A percentile compares a stretch with the other conserved stretches of the same genome.
Conservation (phyloP, 2,888 invertebrate genomes). For the Stegophylla sp. region DNA sequence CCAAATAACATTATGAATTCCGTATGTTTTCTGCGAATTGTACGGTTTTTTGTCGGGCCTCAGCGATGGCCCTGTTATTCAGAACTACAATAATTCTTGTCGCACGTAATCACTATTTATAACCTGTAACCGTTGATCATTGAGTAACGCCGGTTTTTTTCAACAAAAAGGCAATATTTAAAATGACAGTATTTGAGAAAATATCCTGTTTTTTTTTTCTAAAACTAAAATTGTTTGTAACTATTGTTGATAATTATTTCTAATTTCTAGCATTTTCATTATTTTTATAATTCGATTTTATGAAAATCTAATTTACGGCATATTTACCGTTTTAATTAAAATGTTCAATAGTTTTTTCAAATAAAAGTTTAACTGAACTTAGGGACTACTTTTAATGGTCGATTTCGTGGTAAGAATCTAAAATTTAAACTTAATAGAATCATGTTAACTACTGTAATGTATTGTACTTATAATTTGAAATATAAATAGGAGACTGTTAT, state of each 20-base stretch:
- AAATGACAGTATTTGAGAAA: not conserved
- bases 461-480: not conserved
- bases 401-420: too few species aligned
- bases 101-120: constrained; percentile 1
- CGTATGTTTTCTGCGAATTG: not conserved
- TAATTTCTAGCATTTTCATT: too few species aligned
- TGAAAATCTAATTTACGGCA: too few species aligned
- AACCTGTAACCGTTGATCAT: too few species aligned
- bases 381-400: too few species aligned
- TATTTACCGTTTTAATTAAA: too few species aligned
- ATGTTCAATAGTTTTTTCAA: too few species aligned
- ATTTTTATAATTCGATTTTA: too few species aligned
- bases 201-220: too few species aligned
- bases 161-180: not conserved
- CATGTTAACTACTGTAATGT: constrained; percentile 1
- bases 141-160: not conserved
- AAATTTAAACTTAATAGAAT: constrained; percentile 10
- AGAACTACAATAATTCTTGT: not conserved
- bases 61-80: not conserved
- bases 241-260: too few species aligned
- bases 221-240: too few species aligned
- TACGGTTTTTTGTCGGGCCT: not conserved
- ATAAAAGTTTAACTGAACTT: too few species aligned
- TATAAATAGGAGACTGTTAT: not conserved
- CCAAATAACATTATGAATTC: not conserved